Conservation (phyloP, 2,888 invertebrate genomes). For the Nomada flava region DNA sequence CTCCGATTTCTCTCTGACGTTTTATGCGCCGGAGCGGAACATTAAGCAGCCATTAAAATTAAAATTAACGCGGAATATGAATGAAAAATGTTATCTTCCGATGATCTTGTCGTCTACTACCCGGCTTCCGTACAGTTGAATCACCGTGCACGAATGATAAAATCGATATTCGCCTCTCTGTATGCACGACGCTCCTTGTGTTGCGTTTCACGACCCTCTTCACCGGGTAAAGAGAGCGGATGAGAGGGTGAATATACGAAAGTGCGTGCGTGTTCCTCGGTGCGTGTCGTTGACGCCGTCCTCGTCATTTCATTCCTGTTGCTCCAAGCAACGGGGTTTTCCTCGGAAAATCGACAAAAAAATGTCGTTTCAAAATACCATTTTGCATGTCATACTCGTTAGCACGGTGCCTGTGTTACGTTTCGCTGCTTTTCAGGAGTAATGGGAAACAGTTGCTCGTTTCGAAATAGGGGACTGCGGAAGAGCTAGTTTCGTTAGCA, state of each 20-base stretch:
- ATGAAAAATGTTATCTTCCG: constrained; percentile 3
- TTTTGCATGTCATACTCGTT: too few relatives aligned
- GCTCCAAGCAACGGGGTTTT: constrained; percentile 41
- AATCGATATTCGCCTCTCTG: constrained; percentile 63
- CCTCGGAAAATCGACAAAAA: constrained; percentile 3
- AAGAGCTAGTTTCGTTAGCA: constrained; percentile 49
- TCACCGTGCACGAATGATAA: constrained; percentile 68
- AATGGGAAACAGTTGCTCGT: background rate
- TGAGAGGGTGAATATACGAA: constrained; percentile 60
- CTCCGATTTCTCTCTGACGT: too few relatives aligned
- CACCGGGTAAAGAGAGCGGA: constrained; percentile 57
- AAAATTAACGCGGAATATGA: background rate
- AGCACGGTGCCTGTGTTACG: background rate
- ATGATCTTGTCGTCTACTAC: background rate
- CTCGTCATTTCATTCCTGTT: constrained; percentile 52
- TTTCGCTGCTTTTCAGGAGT: background rate
- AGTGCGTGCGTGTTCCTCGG: constrained; percentile 43
- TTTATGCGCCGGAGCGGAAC: too few relatives aligned
- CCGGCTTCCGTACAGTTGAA: constrained; percentile 59
- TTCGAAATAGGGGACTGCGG: background rate
- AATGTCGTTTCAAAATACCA: constrained; percentile 6
- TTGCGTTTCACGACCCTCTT: constrained; percentile 68
- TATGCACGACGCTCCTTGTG: constrained; percentile 41
- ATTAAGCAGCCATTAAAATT: too few relatives aligned
- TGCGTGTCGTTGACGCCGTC: constrained; percentile 47